phyloP scores from a whole-genome alignment of 2,888 invertebrate species.

The Cataglyphis cursor region DNA sequence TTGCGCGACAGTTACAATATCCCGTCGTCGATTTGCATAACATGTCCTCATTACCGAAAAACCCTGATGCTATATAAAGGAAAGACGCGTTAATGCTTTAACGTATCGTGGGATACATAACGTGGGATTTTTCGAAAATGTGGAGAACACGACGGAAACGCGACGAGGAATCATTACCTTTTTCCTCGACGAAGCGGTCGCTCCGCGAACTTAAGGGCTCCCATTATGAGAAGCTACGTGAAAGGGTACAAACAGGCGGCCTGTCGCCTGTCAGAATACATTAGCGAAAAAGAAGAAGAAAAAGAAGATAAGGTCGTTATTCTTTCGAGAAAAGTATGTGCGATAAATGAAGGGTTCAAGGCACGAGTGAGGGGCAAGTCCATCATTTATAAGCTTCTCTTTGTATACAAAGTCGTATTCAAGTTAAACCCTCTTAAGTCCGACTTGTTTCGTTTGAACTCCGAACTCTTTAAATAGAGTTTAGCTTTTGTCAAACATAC shows the following conservation, averaged over 20 bases:
- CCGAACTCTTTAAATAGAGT: constrained; percentile 1
- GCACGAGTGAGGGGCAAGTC: background rate
- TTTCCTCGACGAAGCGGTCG: background rate
- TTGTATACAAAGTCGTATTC: constrained; percentile 15
- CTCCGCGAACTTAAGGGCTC: background rate
- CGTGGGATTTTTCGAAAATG: constrained; percentile 73
- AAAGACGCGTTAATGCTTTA: constrained; percentile 50
- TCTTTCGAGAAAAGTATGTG: background rate
- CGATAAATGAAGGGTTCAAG: constrained; percentile 33
- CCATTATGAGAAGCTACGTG: constrained; percentile 3
- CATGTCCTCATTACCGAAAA: constrained; percentile 70
- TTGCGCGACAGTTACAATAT: constrained; percentile 54
- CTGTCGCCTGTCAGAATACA: constrained; percentile 6
- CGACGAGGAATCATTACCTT: constrained; percentile 42
- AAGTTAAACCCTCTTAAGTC: background rate
- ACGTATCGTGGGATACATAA: background rate
- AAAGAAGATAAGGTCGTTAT: constrained; percentile 22
- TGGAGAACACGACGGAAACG: constrained; percentile 59
- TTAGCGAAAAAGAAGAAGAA: constrained; percentile 3
- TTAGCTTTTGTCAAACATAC: background rate
- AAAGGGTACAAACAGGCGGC: constrained; percentile 32
- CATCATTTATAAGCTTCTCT: constrained; percentile 35
- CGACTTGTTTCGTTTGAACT: constrained; percentile 24
- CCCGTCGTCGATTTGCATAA: constrained; percentile 69
- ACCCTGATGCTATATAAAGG: constrained; percentile 31